Evolutionary conservation across 2,888 invertebrate genomes (phyloP).

Genomic region (Alloplasta piceator): DNA sequence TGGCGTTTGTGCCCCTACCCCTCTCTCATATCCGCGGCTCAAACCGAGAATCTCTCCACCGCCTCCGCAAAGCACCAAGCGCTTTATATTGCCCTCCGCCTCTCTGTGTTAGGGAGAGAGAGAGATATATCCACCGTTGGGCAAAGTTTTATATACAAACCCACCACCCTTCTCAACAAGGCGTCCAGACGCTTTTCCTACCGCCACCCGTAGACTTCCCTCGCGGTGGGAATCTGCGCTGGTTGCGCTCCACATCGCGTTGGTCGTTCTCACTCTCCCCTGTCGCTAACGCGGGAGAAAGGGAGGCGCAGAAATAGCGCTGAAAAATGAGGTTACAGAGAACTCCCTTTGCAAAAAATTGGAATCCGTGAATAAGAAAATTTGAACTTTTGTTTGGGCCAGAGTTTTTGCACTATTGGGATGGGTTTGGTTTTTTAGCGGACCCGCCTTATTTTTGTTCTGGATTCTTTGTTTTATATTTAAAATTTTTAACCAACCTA

Average conservation of each 20-base stretch:
- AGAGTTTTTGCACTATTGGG: no score
- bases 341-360: no score
- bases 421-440: no score
- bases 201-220: conserved; percentile 52
- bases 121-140: conserved; percentile 60
- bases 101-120: conserved; percentile 12
- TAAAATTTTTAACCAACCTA: no score
- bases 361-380: no score
- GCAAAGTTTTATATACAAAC: conserved; percentile 13
- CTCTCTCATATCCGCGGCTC: conserved; percentile 52
- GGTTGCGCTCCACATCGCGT: background rate
- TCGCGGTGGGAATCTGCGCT: background rate
- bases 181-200: conserved; percentile 51
- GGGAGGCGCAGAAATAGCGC: conserved; percentile 42
- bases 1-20: conserved; percentile 77
- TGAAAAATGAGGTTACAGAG: background rate
- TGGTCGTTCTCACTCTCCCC: conserved; percentile 12
- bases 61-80: conserved; percentile 42
- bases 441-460: no score
- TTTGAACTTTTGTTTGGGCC: no score
- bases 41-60: conserved; percentile 47
- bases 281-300: conserved; percentile 50
- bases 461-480: no score
- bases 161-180: conserved; percentile 54
- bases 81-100: conserved; percentile 59